Evolutionary conservation across 2,888 invertebrate genomes (phyloP).

Genomic region (Dione vanillae): DNA sequence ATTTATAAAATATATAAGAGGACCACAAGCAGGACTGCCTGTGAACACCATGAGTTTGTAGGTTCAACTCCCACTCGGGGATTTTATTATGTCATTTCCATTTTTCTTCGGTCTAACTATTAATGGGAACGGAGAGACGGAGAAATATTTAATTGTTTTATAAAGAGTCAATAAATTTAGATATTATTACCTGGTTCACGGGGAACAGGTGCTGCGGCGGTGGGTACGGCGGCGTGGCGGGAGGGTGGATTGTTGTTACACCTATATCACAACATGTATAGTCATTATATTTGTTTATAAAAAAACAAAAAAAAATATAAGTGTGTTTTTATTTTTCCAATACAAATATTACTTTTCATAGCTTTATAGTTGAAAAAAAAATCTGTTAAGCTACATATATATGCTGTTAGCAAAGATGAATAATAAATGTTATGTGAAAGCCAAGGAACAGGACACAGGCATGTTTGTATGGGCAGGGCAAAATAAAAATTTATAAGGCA

Average conservation of each 20-base stretch:
- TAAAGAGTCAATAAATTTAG: too few relatives aligned
- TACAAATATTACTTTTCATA: background rate
- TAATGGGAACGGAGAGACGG: too few relatives aligned
- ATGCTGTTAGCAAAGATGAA: background rate
- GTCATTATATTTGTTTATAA: background rate
- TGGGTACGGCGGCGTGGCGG: constrained; percentile 74
- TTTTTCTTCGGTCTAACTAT: too few relatives aligned
- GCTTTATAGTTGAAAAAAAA: background rate
- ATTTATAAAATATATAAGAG: too few relatives aligned
- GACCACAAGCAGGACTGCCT: too few relatives aligned
- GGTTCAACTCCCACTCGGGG: too few relatives aligned
- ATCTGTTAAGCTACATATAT: too few relatives aligned
- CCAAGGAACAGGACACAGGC: background rate
- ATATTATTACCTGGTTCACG: constrained; percentile 75
- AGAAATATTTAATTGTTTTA: too few relatives aligned
- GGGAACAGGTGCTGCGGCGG: constrained; percentile 77
- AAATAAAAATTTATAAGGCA: background rate
- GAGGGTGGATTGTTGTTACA: constrained; percentile 60
- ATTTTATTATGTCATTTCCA: too few relatives aligned
- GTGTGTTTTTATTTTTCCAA: background rate
- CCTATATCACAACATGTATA: constrained; percentile 8
- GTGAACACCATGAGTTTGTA: too few relatives aligned
- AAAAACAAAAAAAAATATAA: background rate
- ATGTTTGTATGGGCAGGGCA: background rate
- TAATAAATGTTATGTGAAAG: background rate